Conservation (phyloP, 2,113 vertebrate species). For the Xenus cinereus region DNA sequence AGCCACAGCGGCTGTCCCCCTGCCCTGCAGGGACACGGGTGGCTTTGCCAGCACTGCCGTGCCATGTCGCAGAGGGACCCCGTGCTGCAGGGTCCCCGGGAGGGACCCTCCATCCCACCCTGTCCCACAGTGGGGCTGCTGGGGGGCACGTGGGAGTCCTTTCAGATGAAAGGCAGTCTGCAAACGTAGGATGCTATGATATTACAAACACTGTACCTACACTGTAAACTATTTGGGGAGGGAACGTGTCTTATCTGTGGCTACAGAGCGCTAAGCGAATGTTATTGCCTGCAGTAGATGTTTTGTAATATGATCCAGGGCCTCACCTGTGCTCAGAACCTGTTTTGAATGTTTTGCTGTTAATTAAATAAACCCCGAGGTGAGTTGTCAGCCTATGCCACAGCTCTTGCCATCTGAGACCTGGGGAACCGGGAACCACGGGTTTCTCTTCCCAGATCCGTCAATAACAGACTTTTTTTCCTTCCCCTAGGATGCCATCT, state of each 20-base stretch:
- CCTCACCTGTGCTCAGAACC: slow-evolving; percentile 25
- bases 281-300: not conserved
- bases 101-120: not conserved
- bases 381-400: not conserved
- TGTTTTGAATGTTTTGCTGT: not conserved
- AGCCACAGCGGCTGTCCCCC: not conserved
- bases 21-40: rapidly evolving
- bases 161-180: not conserved
- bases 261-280: not conserved
- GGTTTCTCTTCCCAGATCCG: not conserved
- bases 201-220: not conserved
- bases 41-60: not conserved
- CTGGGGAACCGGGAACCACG: rapidly evolving
- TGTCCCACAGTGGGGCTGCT: rapidly evolving
- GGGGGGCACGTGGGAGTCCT: not conserved
- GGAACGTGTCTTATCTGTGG: not conserved
- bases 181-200: not conserved
- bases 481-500: not conserved
- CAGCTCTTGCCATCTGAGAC: not conserved
- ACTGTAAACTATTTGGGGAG: not conserved
- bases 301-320: not conserved
- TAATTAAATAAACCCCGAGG: not conserved
- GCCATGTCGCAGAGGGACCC: not conserved
- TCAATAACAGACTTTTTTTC: not conserved
- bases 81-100: not conserved